Base-by-base conservation (phyloP, 1,140 invertebrate genomes). In the Carposina sasakii region DNA sequence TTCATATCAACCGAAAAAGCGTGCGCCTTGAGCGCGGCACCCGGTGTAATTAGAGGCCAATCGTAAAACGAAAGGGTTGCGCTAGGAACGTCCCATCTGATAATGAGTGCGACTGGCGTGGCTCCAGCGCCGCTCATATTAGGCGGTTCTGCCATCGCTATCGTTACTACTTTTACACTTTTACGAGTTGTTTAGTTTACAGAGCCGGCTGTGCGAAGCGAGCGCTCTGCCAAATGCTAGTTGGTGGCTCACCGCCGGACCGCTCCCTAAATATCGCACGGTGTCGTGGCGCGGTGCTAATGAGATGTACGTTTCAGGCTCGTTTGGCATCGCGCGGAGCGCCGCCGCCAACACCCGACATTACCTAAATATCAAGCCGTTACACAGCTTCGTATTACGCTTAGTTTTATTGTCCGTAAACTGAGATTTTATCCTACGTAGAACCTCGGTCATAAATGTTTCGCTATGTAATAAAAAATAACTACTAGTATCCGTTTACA, bases 91-190 rank as follows among this genome's bases (percentile, higher is more conserved):
- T 78, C 73, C 76, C 76, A 81, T 83, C 79, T 77, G 79, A 83
- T 83, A 81, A 83, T 83, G 74, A 83, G 76, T 63, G 55, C 57
- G 66, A 76, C 75, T 83, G 76, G 79, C 79, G 62, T 66, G 45
- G 67, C 60, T 83, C 79, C 79, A 83, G 71, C 79, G 66, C 74
- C 67, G 66, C 70, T 77, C 74, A 78, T 83, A 78, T 81, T 81
- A 78, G 74, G 71, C 64, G 52, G 63, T 61, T 66, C 68, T 56
- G 67, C 59, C 52, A 54, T 67, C 57, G 71, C 74, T 79, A 83
- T 83, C 79, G 77, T 75, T 75, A 77, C 74, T 74, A 81, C 66
- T 83, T 83, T 83, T 83, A 81, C 79, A 78, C 79, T 83, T 83
- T 83, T 81, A 83, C 74, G 79, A 81, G 72, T 81, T 78, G 76